phyloP scores from a whole-genome alignment of 1,140 invertebrate species.

The Oryctes rhinoceros region DNA sequence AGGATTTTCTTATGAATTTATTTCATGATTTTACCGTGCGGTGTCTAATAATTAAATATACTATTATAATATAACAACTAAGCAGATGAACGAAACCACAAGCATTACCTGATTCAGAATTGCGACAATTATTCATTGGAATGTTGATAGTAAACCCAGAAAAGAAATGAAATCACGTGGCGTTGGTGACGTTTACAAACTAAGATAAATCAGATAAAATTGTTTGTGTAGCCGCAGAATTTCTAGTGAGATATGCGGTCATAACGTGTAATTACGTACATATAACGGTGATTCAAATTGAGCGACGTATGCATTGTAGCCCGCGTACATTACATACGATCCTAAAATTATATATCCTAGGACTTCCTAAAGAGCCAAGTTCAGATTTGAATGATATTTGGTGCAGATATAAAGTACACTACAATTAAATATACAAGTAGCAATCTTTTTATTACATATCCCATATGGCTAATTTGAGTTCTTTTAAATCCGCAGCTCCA shows the following conservation, averaged over 20 bases:
- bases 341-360: no score
- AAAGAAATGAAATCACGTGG: background rate
- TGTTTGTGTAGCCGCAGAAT: background rate
- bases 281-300: background rate
- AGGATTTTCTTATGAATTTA: no score
- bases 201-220: background rate
- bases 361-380: no score
- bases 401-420: no score
- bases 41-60: no score
- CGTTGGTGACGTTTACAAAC: background rate
- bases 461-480: no score
- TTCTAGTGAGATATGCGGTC: conserved; percentile 5
- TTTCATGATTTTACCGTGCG: no score
- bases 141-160: background rate
- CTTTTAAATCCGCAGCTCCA: no score
- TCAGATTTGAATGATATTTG: no score
- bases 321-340: no score
- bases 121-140: background rate
- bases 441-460: no score
- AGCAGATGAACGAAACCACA: conserved; percentile 5
- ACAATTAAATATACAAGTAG: no score
- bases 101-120: background rate
- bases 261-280: background rate
- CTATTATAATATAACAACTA: background rate
- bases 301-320: background rate